These are phyloP conservation scores for Apostichopus japonicus DNA, from an alignment of 35 echinoderm and acorn worm species.

Conservation along the genomic window DNA sequence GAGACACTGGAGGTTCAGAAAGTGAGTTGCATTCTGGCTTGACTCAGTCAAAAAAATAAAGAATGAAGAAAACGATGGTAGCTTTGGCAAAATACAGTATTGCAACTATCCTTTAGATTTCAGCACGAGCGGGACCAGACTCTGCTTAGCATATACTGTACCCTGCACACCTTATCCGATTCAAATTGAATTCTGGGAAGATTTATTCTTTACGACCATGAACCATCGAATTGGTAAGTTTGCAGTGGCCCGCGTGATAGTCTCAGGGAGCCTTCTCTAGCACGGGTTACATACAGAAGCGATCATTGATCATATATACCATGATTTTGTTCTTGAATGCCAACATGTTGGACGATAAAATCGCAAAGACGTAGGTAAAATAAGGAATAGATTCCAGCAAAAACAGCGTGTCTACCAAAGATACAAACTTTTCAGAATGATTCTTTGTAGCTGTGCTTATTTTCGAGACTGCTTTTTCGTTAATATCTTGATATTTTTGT, in stretches of 20 bases:
- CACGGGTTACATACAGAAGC: not conserved
- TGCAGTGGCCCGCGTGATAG: conserved; percentile 32
- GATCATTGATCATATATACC: not conserved
- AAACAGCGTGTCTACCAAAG: too few relatives aligned
- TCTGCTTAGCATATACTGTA: not conserved
- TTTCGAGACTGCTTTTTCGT: too few relatives aligned
- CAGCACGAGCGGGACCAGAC: not conserved
- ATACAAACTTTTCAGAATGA: too few relatives aligned
- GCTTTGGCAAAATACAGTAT: not conserved
- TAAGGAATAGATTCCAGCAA: not conserved
- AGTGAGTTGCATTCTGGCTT: too few relatives aligned
- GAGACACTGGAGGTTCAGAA: too few relatives aligned
- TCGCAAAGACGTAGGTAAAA: not conserved
- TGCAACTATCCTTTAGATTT: not conserved
- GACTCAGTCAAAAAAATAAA: too few relatives aligned
- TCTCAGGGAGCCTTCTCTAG: too few relatives aligned
- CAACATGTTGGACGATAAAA: not conserved
- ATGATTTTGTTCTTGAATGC: not conserved
- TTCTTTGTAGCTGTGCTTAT: too few relatives aligned
- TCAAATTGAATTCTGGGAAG: not conserved
- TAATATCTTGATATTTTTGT: too few relatives aligned
- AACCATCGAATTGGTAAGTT: not conserved
- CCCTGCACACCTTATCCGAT: not conserved
- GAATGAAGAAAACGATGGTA: too few relatives aligned
- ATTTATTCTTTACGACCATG: not conserved